phyloP scores from a whole-genome alignment of 2,113 vertebrate genomes.

The Cyanistes caeruleus region DNA sequence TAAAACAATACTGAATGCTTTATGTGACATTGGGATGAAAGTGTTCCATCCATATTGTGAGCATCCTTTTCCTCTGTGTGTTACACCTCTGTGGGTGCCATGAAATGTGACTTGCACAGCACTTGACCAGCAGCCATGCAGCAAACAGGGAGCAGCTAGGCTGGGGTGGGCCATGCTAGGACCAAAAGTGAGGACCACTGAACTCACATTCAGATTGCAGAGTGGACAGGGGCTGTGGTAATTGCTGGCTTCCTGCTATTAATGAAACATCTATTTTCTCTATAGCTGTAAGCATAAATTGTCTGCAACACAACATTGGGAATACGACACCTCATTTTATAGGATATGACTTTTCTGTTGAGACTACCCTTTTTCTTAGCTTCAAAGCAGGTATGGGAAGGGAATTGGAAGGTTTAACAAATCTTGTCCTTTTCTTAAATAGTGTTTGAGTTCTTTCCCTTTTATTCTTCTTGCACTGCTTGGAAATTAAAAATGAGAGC shows the following conservation, averaged over 20 bases:
- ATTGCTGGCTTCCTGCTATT: background rate
- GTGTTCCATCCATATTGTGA: background rate
- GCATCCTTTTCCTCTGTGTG: background rate
- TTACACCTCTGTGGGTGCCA: background rate
- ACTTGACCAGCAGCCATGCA: fast-evolving
- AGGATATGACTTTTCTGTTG: background rate
- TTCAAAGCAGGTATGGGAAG: background rate
- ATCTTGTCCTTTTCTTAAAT: background rate
- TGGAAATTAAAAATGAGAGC: background rate
- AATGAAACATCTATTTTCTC: background rate
- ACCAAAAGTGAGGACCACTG: background rate
- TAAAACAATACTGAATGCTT: background rate
- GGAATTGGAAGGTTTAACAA: background rate
- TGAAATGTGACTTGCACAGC: fast-evolving
- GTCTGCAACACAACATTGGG: background rate
- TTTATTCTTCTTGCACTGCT: background rate
- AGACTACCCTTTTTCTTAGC: background rate
- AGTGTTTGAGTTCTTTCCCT: background rate
- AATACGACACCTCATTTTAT: background rate
- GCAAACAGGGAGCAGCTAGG: background rate
- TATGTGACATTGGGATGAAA: background rate
- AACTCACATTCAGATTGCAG: background rate
- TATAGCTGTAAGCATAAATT: fast-evolving
- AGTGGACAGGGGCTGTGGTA: background rate
- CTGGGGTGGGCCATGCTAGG: background rate